Evolutionary conservation across 2,113 vertebrate species (phyloP).

Genomic region (Donacobius atricapilla): DNA sequence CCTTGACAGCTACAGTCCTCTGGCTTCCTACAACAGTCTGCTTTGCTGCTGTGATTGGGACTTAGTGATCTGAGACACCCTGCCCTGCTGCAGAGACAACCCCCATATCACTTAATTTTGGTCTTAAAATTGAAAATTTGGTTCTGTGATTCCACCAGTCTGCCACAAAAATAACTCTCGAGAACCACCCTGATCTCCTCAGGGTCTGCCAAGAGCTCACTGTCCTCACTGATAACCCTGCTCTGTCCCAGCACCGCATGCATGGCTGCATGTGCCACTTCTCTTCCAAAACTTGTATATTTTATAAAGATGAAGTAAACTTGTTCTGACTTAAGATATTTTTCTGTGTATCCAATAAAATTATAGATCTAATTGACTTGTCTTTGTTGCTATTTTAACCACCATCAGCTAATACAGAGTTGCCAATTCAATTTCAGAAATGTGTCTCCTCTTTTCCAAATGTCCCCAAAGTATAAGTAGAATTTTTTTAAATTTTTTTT

Average conservation of each 20-base stretch:
- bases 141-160: neutral
- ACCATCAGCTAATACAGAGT: neutral
- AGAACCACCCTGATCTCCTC: rapidly evolving
- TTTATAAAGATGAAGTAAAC: neutral
- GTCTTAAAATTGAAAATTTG: neutral
- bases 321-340: neutral
- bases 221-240: neutral
- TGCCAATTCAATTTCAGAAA: neutral
- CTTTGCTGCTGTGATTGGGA: neutral
- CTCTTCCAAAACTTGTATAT: neutral
- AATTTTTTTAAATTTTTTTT: too few relatives aligned
- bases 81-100: neutral
- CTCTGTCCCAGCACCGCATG: rapidly evolving
- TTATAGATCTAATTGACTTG: neutral
- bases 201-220: neutral
- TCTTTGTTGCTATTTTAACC: neutral
- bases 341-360: neutral
- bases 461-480: neutral
- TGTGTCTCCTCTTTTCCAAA: neutral
- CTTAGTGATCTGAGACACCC: neutral
- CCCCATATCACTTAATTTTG: neutral
- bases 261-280: neutral
- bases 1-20: neutral
- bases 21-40: neutral
- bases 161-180: neutral